Conservation (phyloP, 1,140 invertebrate genomes). For the Macrobrachium rosenbergii region DNA sequence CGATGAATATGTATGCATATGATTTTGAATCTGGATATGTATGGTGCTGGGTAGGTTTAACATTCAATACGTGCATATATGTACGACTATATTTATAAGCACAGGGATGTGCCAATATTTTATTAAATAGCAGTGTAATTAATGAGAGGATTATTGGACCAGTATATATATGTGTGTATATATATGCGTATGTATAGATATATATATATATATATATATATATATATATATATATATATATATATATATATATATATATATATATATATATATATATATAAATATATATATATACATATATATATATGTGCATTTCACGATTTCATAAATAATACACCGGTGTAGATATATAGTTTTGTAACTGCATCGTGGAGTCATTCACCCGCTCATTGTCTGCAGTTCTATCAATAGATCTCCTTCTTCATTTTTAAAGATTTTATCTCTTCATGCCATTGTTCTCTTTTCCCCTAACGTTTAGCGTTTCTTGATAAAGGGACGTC, state of each 20-base stretch:
- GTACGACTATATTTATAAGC: neutral
- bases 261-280: neutral
- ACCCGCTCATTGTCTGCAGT: no score
- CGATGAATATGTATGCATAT: no score
- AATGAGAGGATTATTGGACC: neutral
- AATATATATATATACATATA: no score
- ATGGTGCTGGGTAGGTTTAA: neutral
- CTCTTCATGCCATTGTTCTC: no score
- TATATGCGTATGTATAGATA: slow-evolving; percentile 4
- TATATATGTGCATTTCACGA: neutral
- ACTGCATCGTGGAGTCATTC: no score
- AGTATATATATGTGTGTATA: neutral
- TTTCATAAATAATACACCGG: no score
- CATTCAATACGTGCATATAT: neutral
- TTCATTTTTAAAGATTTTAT: no score
- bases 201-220: slow-evolving; percentile 21
- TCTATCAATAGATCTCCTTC: no score
- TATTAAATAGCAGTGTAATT: neutral
- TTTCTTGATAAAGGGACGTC: no score
- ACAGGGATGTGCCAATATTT: neutral
- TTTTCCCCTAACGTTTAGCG: no score
- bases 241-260: neutral
- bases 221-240: slow-evolving; percentile 22
- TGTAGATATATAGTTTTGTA: no score
- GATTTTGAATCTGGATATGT: no score